A percentile compares a stretch with the other conserved stretches of the same genome.
phyloP scores from a whole-genome alignment of 2,888 invertebrate species.

The Drosophila maculinotata region DNA sequence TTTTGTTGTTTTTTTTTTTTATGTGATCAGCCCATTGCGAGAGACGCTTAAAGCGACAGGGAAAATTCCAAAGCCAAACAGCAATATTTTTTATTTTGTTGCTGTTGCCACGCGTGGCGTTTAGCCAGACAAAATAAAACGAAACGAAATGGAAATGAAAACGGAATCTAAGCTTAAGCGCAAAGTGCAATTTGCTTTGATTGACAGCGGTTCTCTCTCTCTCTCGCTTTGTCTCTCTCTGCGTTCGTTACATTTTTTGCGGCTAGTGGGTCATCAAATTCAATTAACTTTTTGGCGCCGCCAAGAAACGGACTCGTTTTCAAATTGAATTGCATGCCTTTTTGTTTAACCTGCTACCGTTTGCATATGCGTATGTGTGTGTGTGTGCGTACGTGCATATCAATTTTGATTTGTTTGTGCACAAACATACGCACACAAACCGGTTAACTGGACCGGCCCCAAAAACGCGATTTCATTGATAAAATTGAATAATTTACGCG shows the following conservation, averaged over 20 bases:
- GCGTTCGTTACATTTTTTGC: constrained; percentile 29
- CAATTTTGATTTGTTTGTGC: constrained; percentile 32
- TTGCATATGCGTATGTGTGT: background rate
- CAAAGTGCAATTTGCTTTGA: constrained; percentile 46
- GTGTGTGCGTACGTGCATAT: constrained; percentile 10
- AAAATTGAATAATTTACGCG: constrained; percentile 48
- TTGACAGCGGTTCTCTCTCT: constrained; percentile 16
- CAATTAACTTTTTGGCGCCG: constrained; percentile 78
- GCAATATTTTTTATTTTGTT: constrained; percentile 29
- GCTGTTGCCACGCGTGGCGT: constrained; percentile 64
- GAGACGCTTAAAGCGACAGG: constrained; percentile 25
- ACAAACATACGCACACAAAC: constrained; percentile 27
- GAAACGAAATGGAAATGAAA: constrained; percentile 52
- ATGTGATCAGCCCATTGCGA: constrained; percentile 24
- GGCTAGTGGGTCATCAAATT: constrained; percentile 81
- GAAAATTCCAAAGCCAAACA: constrained; percentile 26
- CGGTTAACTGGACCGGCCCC: constrained; percentile 45
- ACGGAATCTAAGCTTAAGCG: constrained; percentile 56
- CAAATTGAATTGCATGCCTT: constrained; percentile 68
- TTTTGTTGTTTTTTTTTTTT: constrained; percentile 1
- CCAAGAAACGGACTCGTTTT: constrained; percentile 37
- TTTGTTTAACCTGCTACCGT: constrained; percentile 18
- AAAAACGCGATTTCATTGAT: constrained; percentile 66
- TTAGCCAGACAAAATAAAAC: constrained; percentile 42
- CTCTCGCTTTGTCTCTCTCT: background rate